These are phyloP conservation scores for Pyrrhia umbra DNA, from an alignment of 2,888 invertebrate genomes.

Conservation along the genomic window DNA sequence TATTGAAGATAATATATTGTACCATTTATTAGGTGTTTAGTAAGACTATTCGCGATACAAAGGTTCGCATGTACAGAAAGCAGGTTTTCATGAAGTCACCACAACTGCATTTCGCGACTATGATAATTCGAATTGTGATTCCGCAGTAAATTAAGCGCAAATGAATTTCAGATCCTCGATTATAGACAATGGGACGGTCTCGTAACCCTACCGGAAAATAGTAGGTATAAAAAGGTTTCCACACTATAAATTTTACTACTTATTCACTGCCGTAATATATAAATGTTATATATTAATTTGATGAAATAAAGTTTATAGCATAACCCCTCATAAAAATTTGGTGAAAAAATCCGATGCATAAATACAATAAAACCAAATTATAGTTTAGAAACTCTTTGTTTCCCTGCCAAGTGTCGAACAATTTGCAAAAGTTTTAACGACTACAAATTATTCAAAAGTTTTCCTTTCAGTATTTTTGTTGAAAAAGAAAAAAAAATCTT, in stretches of 20 bases:
- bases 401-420: conserved; percentile 32
- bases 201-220: too few relatives aligned
- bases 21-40: neutral
- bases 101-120: neutral
- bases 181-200: neutral
- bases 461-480: conserved; percentile 5
- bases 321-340: too few relatives aligned
- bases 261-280: too few relatives aligned
- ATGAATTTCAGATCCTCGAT: neutral
- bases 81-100: too few relatives aligned
- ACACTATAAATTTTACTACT: neutral
- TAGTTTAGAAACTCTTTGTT: conserved; percentile 40
- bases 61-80: too few relatives aligned
- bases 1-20: conserved; percentile 2
- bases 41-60: neutral
- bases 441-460: conserved; percentile 44
- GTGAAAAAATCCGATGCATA: conserved; percentile 18
- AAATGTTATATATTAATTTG: too few relatives aligned
- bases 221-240: neutral
- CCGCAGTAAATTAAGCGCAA: neutral
- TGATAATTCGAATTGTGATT: neutral
- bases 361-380: conserved; percentile 43
- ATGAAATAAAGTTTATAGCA: too few relatives aligned
- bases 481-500: too few relatives aligned
- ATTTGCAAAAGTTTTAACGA: conserved; percentile 39